Evolutionary conservation across 1,140 invertebrate genomes (phyloP).

Genomic region (Trialeurodes vaporariorum): DNA sequence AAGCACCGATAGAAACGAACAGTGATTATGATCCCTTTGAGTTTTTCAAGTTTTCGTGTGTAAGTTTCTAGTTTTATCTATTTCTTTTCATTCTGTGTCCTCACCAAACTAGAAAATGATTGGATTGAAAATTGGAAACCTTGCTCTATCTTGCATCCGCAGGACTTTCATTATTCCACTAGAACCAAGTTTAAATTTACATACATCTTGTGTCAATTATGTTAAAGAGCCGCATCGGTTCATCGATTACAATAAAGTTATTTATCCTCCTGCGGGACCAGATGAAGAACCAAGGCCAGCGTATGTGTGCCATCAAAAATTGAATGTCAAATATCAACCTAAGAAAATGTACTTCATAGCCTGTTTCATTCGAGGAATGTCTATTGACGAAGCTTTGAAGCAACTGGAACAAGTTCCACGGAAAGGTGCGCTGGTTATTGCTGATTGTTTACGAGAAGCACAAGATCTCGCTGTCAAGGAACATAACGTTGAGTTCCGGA

Average conservation of each 20-base stretch:
- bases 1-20: too few relatives aligned
- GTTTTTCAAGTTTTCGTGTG: too few relatives aligned
- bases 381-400: constrained; percentile 84
- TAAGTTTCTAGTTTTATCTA: too few relatives aligned
- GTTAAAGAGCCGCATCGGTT: constrained; percentile 9
- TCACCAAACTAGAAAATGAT: too few relatives aligned
- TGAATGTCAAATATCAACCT: constrained; percentile 78
- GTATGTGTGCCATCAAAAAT: constrained; percentile 73
- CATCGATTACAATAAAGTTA: constrained; percentile 50
- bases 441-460: constrained; percentile 76
- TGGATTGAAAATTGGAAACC: too few relatives aligned
- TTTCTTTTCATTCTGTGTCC: too few relatives aligned
- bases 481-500: constrained; percentile 90
- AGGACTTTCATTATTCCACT: too few relatives aligned
- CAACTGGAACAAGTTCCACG: constrained; percentile 71
- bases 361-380: constrained; percentile 73
- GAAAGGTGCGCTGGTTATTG: constrained; percentile 70
- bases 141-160: too few relatives aligned
- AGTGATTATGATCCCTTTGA: too few relatives aligned
- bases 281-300: constrained; percentile 68
- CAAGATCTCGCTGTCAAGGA: constrained; percentile 71
- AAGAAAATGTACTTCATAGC: constrained; percentile 90
- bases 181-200: too few relatives aligned
- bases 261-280: constrained; percentile 62
- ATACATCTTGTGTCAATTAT: too few relatives aligned